phyloP scores from a whole-genome alignment of 2,888 invertebrate species.

The Hypercompe scribonia region DNA sequence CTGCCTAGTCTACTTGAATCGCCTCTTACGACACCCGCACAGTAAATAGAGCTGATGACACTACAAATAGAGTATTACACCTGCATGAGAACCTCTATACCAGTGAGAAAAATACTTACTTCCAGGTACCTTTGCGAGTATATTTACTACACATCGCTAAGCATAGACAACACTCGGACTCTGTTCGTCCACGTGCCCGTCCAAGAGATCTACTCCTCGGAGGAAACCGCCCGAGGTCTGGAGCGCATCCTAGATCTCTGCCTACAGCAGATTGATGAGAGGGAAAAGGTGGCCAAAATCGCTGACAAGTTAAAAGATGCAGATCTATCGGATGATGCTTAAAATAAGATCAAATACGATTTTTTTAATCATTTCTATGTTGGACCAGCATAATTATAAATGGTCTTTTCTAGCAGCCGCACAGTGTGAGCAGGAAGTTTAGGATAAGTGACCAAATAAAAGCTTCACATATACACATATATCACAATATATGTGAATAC shows the following conservation, averaged over 20 bases:
- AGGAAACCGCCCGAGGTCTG: constrained; percentile 69
- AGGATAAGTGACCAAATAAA: neutral
- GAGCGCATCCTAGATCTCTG: constrained; percentile 71
- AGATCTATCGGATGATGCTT: constrained; percentile 31
- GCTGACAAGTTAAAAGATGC: constrained; percentile 48
- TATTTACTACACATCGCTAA: constrained; percentile 91
- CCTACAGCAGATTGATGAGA: constrained; percentile 65
- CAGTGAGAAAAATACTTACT: neutral
- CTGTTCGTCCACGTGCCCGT: constrained; percentile 93
- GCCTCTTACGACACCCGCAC: no score
- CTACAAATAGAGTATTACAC: no score
- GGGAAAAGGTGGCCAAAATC: constrained; percentile 39
- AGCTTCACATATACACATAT: no score
- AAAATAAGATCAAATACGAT: neutral
- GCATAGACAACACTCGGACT: constrained; percentile 85
- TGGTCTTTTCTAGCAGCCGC: neutral
- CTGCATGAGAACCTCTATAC: no score
- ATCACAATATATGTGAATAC: no score
- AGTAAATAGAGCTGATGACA: no score
- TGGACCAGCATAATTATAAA: neutral
- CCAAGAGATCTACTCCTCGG: constrained; percentile 77
- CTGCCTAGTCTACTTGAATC: no score
- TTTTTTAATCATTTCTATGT: neutral
- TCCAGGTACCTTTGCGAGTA: constrained; percentile 92
- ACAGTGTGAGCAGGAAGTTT: neutral